These are phyloP conservation scores for Archivesica marissinica DNA, from an alignment of 1,140 invertebrate species.

Conservation along the genomic window DNA sequence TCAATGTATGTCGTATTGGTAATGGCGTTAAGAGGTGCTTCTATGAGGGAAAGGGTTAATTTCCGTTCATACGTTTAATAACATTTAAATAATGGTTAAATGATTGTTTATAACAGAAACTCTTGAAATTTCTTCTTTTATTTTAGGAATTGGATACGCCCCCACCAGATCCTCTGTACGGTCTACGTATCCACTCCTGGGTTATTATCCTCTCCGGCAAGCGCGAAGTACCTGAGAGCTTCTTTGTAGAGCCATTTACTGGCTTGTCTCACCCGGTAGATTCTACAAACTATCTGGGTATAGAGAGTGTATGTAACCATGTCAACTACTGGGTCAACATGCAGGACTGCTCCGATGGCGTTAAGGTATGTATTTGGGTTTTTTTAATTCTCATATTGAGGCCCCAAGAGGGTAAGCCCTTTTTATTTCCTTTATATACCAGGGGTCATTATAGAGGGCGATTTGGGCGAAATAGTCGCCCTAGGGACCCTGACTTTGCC, in stretches of 20 bases:
- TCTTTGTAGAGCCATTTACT: conserved; percentile 93
- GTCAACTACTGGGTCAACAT: conserved; percentile 94
- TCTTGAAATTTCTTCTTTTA: too few species aligned
- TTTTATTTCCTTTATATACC: background rate
- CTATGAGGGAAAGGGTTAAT: too few species aligned
- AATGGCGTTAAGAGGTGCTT: too few species aligned
- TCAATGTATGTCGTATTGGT: too few species aligned
- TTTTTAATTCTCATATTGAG: too few species aligned
- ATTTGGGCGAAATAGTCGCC: too few species aligned
- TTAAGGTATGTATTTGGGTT: conserved; percentile 76
- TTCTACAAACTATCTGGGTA: conserved; percentile 88
- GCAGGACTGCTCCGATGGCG: conserved; percentile 86
- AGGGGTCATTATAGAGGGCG: background rate
- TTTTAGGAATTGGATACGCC: conserved; percentile 87
- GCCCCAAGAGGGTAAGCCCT: background rate
- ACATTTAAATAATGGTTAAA: too few species aligned
- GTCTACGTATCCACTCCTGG: conserved; percentile 93
- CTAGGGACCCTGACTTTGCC: too few species aligned
- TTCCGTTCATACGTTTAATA: too few species aligned
- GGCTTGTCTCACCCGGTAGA: conserved; percentile 87
- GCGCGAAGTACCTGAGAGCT: conserved; percentile 87
- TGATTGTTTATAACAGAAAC: too few species aligned
- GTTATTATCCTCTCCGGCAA: conserved; percentile 88
- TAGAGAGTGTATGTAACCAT: conserved; percentile 95
- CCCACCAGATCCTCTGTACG: conserved; percentile 89